phyloP scores from a whole-genome alignment of 2,888 invertebrate species.

The Plemyria rubiginata region DNA sequence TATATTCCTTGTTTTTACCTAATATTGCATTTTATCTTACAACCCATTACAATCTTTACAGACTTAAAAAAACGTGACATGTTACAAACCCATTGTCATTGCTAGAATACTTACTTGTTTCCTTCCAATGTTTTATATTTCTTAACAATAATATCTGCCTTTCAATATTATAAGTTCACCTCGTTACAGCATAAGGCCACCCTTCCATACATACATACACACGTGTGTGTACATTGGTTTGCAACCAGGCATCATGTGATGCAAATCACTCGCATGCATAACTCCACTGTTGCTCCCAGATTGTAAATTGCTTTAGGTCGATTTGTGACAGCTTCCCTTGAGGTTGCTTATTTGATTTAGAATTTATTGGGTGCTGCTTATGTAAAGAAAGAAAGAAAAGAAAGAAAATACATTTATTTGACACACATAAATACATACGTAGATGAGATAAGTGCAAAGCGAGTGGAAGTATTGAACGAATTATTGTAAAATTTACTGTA shows the following conservation, averaged over 20 bases:
- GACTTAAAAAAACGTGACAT: too few relatives aligned
- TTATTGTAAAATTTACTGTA: too few relatives aligned
- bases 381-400: too few relatives aligned
- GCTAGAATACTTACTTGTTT: too few relatives aligned
- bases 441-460: not conserved
- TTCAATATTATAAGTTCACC: not conserved
- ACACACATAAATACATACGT: too few relatives aligned
- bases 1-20: too few relatives aligned
- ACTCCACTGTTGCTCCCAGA: conserved; percentile 53
- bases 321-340: conserved; percentile 40
- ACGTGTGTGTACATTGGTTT: conserved; percentile 27
- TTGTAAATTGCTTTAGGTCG: conserved; percentile 62
- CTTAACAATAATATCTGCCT: too few relatives aligned
- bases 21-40: too few relatives aligned
- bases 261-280: conserved; percentile 61
- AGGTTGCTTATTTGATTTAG: conserved; percentile 24
- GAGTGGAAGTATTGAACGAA: not conserved
- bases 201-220: not conserved
- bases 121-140: too few relatives aligned
- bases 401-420: too few relatives aligned
- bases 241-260: conserved; percentile 52
- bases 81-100: too few relatives aligned
- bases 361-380: not conserved
- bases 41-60: too few relatives aligned
- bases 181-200: not conserved